Evolutionary conservation across 2,113 vertebrate species (phyloP).

Genomic region (Phrynocephalus versicolor): DNA sequence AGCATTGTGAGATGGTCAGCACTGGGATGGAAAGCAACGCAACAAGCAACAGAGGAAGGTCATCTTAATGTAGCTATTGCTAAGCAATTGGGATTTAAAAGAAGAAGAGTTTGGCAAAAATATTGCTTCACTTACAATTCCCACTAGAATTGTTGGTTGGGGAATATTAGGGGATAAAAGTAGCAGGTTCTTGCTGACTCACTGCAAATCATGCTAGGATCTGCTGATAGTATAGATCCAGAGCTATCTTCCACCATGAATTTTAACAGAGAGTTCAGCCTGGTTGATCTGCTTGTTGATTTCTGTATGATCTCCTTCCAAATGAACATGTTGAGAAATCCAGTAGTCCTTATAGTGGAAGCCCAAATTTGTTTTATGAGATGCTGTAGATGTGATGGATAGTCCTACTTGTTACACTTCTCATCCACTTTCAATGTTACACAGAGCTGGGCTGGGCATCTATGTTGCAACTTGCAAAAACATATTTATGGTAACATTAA

Average conservation of each 20-base stretch:
- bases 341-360: not conserved
- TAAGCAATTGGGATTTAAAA: too few species aligned
- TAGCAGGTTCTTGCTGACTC: not conserved
- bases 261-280: not conserved
- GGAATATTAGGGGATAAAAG: too few species aligned
- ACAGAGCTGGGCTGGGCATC: not conserved
- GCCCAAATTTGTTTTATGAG: not conserved
- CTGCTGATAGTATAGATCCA: not conserved
- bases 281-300: not conserved
- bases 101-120: too few species aligned
- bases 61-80: too few species aligned
- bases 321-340: not conserved
- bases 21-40: too few species aligned
- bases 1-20: too few species aligned
- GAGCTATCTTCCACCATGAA: not conserved
- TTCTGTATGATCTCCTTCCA: not conserved
- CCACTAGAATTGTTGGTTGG: too few species aligned
- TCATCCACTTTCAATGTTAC: not conserved
- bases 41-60: too few species aligned
- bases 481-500: not conserved
- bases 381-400: not conserved
- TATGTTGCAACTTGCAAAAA: constrained; percentile 11
- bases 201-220: not conserved
- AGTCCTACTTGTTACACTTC: not conserved
- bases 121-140: too few species aligned